A percentile compares a stretch with the other conserved stretches of the same genome.
phyloP scores from a whole-genome alignment of 2,888 invertebrate genomes.

The Aphodius granarius region DNA sequence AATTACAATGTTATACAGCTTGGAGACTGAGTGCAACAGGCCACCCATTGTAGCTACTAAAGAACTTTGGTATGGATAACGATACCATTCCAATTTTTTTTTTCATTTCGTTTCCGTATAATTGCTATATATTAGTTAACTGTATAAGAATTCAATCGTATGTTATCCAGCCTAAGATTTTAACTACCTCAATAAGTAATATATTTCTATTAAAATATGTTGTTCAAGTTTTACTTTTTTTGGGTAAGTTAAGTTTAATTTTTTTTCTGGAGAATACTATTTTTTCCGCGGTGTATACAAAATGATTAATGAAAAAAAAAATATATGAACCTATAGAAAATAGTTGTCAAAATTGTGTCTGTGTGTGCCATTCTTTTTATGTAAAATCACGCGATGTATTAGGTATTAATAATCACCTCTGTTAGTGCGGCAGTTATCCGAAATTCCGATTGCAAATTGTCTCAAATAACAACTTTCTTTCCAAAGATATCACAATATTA shows the following conservation, averaged over 20 bases:
- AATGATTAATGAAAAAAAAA: constrained; percentile 33
- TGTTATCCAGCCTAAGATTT: constrained; percentile 54
- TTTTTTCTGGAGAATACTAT: constrained; percentile 54
- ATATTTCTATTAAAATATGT: constrained; percentile 54
- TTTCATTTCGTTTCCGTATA: constrained; percentile 8
- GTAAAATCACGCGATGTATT: constrained; percentile 31
- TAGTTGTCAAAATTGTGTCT: constrained; percentile 46
- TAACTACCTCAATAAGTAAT: constrained; percentile 57
- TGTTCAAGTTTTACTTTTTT: constrained; percentile 51
- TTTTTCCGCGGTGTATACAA: constrained; percentile 35
- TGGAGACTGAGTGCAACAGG: constrained; percentile 55
- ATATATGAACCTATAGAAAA: constrained; percentile 34
- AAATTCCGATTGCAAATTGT: constrained; percentile 8
- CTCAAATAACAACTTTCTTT: not conserved
- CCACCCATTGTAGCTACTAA: constrained; percentile 55
- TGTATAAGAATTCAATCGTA: constrained; percentile 17
- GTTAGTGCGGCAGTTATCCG: not conserved
- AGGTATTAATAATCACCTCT: constrained; percentile 27
- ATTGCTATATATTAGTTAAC: constrained; percentile 18
- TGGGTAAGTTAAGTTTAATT: constrained; percentile 33
- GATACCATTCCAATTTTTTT: constrained; percentile 33
- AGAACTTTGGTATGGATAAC: constrained; percentile 53
- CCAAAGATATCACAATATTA: constrained; percentile 21
- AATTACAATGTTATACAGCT: constrained; percentile 51
- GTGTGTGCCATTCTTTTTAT: constrained; percentile 55